Evolutionary conservation across 2,113 vertebrate species (phyloP), one percentile per base, ranked within the genome.

Genomic region (Amblyopsis rosae): DNA sequence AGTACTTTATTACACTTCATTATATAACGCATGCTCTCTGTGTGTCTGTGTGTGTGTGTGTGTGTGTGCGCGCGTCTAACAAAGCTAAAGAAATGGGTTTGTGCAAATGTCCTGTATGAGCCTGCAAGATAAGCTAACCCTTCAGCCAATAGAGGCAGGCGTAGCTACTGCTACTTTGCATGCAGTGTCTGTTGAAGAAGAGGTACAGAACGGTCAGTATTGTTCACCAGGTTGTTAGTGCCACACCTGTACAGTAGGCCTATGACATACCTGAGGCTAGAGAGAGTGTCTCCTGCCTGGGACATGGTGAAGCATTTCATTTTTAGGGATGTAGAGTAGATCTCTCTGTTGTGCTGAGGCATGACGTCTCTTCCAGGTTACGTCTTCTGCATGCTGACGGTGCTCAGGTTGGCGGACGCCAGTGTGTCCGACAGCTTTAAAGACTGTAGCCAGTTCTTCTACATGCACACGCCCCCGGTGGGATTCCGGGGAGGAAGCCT

Each of bases 391-490:
- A 67, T 87, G 50, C 63, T 87, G 67, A 41, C 55, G 41, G 59
- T 15, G 0, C 60, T 64, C 26, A 10, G 26, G 16, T 57, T 65
- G 70, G 77, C 71, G 49, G 64, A 62, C 3, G 80, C 86, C 41
- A 65, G 75, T 0, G 86, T 91, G 65, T 86, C 82, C 0, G 76
- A 70, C 73, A 87, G 66, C 85, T 92, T 90, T 80, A 86, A 32
- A 70, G 90, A 83, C 46, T 93, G 91, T 81, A 76, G 75, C 19
- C 82, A 83, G 64, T 92, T 92, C 59, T 85, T 92, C 75, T 90
- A 92, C 81, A 85, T 86, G 88, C 80, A 79, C 17, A 78, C 75
- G 0, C 78, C 87, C 1, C 90, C 91, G 16, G 57, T 49, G 5
- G 90, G 88, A 53, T 65, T 90, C 68, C 69, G 19, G 62, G 85